phyloP scores from a whole-genome alignment of 2,113 vertebrate species.

The Lophura nycthemera region DNA sequence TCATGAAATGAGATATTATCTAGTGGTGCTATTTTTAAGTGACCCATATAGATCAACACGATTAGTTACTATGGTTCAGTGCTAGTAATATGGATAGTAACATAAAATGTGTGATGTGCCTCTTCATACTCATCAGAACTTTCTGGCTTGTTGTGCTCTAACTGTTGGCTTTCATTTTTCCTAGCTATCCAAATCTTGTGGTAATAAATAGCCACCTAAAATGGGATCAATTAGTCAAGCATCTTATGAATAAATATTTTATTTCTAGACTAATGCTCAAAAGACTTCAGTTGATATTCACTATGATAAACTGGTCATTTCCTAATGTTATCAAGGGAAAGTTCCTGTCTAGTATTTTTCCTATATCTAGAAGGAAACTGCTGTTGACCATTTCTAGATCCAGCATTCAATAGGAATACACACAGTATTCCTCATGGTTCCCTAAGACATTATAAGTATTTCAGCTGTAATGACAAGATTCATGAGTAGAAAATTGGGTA shows the following conservation, averaged over 20 bases:
- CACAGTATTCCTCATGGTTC: background rate
- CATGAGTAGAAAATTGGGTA: background rate
- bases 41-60: background rate
- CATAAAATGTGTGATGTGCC: background rate
- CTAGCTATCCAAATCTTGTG: background rate
- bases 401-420: background rate
- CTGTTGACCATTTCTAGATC: background rate
- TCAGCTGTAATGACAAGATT: background rate
- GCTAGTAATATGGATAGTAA: background rate
- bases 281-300: background rate
- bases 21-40: background rate
- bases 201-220: background rate
- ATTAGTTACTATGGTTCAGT: background rate
- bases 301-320: background rate
- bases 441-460: background rate
- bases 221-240: background rate
- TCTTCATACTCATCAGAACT: background rate
- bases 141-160: background rate
- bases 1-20: background rate
- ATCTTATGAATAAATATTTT: background rate
- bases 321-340: background rate
- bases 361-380: background rate
- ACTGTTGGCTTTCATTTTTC: background rate
- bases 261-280: background rate
- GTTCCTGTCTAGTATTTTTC: background rate